Conservation (phyloP, 2,113 vertebrate species). For the Dasyurus viverrinus region DNA sequence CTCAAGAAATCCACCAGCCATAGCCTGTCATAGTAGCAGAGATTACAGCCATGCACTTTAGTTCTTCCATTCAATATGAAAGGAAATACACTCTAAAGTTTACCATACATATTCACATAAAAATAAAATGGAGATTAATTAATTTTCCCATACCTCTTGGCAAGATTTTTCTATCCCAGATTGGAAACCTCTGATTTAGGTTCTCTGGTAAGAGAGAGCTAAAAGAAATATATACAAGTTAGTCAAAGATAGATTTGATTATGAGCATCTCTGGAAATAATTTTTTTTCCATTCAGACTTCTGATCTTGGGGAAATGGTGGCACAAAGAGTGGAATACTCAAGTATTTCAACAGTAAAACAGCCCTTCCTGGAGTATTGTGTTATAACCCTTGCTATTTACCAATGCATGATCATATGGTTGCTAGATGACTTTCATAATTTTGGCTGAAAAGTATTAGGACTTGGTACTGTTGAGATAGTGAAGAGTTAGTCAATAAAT, state of each 20-base stretch:
- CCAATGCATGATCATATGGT: neutral
- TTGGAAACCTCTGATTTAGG: neutral
- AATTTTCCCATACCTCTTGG: neutral
- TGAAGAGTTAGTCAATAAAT: neutral
- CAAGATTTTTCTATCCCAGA: neutral
- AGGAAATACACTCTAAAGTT: neutral
- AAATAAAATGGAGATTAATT: neutral
- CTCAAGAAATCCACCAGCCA: neutral
- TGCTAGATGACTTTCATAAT: neutral
- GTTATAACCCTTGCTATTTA: neutral
- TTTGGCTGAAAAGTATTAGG: neutral
- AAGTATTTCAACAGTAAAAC: neutral
- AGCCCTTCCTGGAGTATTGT: slow-evolving; percentile 31
- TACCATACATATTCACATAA: neutral
- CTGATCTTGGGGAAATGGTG: neutral
- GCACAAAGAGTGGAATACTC: neutral
- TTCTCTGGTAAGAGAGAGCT: neutral
- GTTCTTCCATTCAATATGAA: neutral
- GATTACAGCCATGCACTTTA: neutral
- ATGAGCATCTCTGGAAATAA: neutral
- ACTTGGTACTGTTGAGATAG: neutral
- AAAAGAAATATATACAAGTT: neutral
- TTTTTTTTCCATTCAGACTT: slow-evolving; percentile 15
- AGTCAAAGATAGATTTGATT: slow-evolving; percentile 6
- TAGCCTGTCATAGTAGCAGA: neutral